Evolutionary conservation across 2,797 vertebrate species (phyloP).

Genomic region (Pantherophis alleghaniensis): DNA sequence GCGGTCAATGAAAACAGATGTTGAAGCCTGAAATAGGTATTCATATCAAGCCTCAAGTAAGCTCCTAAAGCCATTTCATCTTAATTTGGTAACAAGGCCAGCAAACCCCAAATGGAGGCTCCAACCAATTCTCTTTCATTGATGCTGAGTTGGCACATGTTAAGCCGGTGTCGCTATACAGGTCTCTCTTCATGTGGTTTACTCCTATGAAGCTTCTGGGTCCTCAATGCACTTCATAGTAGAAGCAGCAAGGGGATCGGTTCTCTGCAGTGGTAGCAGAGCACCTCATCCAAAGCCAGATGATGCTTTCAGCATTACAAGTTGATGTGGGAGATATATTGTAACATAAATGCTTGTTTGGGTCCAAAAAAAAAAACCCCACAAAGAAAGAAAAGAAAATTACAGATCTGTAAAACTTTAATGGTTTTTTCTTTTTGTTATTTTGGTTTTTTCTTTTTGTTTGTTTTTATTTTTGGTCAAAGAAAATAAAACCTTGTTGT

Average conservation of each 20-base stretch:
- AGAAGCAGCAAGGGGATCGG: conserved; percentile 13
- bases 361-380: conserved; percentile 50
- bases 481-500: conserved; percentile 78
- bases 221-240: background rate
- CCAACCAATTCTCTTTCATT: background rate
- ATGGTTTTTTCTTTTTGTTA: conserved; percentile 50
- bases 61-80: conserved; percentile 13
- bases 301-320: conserved; percentile 47
- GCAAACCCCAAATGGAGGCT: conserved; percentile 4
- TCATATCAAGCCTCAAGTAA: background rate
- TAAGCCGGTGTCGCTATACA: background rate
- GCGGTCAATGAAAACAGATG: conserved; percentile 23
- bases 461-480: conserved; percentile 64
- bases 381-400: conserved; percentile 3
- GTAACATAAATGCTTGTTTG: conserved; percentile 67
- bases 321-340: conserved; percentile 56
- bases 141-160: background rate
- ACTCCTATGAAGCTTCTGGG: background rate
- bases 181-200: background rate
- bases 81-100: conserved; percentile 23
- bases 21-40: background rate
- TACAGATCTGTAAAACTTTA: conserved; percentile 67
- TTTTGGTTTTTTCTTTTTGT: background rate
- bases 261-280: conserved; percentile 22
- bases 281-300: conserved; percentile 40